A percentile compares a stretch with the other conserved stretches of the same genome.
Evolutionary conservation across 2,797 vertebrate genomes (phyloP).

Genomic region (Graptemys geographica): DNA sequence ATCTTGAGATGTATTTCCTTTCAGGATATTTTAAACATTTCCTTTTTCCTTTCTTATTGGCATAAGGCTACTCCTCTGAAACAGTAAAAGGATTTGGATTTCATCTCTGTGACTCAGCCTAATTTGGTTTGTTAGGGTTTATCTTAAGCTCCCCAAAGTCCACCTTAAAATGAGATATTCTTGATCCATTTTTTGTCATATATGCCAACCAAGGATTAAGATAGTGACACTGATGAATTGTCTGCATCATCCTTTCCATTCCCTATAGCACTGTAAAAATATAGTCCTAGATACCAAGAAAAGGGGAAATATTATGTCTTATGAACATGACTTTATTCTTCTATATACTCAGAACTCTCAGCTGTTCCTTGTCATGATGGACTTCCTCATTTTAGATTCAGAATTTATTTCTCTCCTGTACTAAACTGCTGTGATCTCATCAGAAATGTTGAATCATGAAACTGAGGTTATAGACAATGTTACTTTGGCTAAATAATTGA

Average conservation of each 20-base stretch:
- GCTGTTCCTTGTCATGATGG: neutral
- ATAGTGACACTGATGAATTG: conserved; percentile 23
- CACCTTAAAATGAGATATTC: conserved; percentile 20
- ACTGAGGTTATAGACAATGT: conserved; percentile 17
- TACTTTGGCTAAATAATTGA: conserved; percentile 38
- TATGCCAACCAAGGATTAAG: neutral
- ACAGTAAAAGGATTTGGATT: conserved; percentile 48
- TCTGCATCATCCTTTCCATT: neutral
- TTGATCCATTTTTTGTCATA: neutral
- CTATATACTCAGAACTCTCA: neutral
- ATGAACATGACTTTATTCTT: neutral
- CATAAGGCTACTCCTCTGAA: conserved; percentile 3
- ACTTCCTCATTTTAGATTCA: neutral
- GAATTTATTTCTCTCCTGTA: conserved; percentile 15
- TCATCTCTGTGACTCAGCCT: conserved; percentile 48
- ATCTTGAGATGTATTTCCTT: neutral
- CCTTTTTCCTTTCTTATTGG: neutral
- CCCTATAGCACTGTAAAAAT: conserved; percentile 43
- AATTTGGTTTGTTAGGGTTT: conserved; percentile 33
- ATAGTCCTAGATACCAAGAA: conserved; percentile 19
- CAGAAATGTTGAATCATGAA: conserved; percentile 50
- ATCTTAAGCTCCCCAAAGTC: conserved; percentile 45
- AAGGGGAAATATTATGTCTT: conserved; percentile 33
- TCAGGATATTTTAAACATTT: neutral
- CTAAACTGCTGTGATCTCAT: conserved; percentile 52